Evolutionary conservation across 2,113 vertebrate genomes (phyloP).

Genomic region (Crocuta crocuta): DNA sequence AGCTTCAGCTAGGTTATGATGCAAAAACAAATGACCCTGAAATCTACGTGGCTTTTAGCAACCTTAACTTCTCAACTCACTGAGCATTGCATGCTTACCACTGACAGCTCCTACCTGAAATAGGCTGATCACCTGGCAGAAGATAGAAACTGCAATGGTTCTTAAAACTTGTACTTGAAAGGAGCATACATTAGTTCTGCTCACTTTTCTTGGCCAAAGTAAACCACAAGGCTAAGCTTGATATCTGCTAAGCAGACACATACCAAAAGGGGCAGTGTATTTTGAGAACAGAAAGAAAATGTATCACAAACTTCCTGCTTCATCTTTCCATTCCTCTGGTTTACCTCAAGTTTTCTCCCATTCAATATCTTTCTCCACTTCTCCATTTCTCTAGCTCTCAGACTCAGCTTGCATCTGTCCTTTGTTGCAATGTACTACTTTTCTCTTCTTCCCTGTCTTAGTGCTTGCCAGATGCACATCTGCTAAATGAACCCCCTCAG

Average conservation of each 20-base stretch:
- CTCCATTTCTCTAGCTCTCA: neutral
- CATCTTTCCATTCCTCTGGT: neutral
- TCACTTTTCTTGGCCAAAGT: neutral
- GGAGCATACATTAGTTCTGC: neutral
- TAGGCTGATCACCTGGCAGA: neutral
- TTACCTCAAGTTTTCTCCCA: neutral
- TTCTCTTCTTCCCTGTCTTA: conserved; percentile 26
- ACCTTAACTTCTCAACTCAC: neutral
- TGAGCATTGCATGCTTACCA: neutral
- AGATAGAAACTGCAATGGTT: neutral
- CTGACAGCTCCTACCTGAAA: neutral
- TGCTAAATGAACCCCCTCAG: conserved; percentile 68
- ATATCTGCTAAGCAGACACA: neutral
- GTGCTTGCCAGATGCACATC: conserved; percentile 76
- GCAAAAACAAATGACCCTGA: neutral
- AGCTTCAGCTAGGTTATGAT: neutral
- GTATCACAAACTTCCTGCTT: neutral
- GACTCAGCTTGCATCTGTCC: conserved; percentile 47
- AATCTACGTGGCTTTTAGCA: neutral
- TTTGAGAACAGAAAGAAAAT: neutral
- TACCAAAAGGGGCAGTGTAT: neutral
- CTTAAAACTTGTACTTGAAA: neutral
- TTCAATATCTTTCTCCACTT: neutral
- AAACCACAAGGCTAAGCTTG: neutral
- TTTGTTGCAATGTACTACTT: conserved; percentile 53